These are phyloP conservation scores for Mizuhopecten yessoensis DNA, from an alignment of 1,140 invertebrate genomes.

Conservation along the genomic window DNA sequence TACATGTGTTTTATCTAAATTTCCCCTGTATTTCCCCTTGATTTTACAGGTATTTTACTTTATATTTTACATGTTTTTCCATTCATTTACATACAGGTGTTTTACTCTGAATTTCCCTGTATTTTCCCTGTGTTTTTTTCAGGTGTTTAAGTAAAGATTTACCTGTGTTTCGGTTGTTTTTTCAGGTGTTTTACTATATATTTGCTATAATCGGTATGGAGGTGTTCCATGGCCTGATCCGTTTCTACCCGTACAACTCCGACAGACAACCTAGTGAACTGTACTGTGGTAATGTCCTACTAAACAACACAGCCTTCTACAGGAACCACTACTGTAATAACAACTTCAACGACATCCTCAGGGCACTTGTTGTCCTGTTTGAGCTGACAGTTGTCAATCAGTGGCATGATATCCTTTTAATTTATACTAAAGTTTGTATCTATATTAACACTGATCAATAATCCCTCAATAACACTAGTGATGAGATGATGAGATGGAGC, in stretches of 20 bases:
- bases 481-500: no score
- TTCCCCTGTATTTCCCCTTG: no score
- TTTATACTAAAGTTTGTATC: conserved; percentile 28
- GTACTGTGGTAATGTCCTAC: conserved; percentile 83
- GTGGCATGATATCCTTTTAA: conserved; percentile 86
- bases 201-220: conserved; percentile 86
- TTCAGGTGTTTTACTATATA: conserved; percentile 83
- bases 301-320: conserved; percentile 83
- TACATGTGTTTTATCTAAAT: no score
- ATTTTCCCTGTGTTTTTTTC: neutral
- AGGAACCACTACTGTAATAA: conserved; percentile 84
- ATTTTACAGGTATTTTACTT: no score
- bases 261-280: conserved; percentile 57
- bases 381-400: conserved; percentile 86
- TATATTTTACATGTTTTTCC: no score
- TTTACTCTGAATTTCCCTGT: no score
- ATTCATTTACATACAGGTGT: no score
- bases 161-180: neutral
- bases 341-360: conserved; percentile 85
- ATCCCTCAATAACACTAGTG: neutral
- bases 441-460: neutral
- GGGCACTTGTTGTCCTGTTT: conserved; percentile 84
- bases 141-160: no score
- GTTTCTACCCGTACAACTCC: conserved; percentile 76
- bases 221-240: conserved; percentile 82